phyloP scores from a whole-genome alignment of 2,888 invertebrate genomes.

The Petrolisthes manimaculis region DNA sequence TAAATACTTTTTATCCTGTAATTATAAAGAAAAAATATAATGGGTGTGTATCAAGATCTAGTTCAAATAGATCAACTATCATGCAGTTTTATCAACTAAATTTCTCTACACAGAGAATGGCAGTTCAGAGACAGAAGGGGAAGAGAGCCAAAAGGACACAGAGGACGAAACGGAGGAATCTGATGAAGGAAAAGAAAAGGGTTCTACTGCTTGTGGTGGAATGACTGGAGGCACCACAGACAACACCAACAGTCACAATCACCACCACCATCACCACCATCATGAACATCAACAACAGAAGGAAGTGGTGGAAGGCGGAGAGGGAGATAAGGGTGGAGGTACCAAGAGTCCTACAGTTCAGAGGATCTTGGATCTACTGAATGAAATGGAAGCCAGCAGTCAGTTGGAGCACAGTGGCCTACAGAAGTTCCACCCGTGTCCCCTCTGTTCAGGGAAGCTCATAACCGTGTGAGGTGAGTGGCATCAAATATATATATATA shows the following conservation, averaged over 20 bases:
- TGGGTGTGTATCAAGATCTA: no score
- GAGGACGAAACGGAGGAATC: background rate
- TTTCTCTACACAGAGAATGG: background rate
- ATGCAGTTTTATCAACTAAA: no score
- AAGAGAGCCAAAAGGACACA: background rate
- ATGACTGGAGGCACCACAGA: background rate
- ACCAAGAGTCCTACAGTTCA: slow-evolving; percentile 58
- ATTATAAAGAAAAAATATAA: no score
- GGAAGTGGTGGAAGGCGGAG: background rate
- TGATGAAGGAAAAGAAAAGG: background rate
- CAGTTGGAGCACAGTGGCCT: slow-evolving; percentile 56
- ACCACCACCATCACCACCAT: background rate
- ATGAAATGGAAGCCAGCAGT: slow-evolving; percentile 63
- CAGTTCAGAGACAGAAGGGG: background rate
- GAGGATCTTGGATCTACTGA: slow-evolving; percentile 62
- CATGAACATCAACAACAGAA: background rate
- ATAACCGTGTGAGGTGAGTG: slow-evolving; percentile 53
- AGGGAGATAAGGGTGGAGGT: background rate
- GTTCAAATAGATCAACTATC: no score
- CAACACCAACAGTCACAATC: background rate
- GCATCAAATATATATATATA: background rate
- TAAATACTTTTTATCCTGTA: no score
- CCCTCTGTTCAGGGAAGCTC: slow-evolving; percentile 59
- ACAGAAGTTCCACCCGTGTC: slow-evolving; percentile 62
- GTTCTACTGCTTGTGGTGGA: background rate